Percentiles rank a stretch among this genome's conserved stretches.
phyloP scores from a whole-genome alignment of 1,140 invertebrate species.

The Melitaea cinxia region DNA sequence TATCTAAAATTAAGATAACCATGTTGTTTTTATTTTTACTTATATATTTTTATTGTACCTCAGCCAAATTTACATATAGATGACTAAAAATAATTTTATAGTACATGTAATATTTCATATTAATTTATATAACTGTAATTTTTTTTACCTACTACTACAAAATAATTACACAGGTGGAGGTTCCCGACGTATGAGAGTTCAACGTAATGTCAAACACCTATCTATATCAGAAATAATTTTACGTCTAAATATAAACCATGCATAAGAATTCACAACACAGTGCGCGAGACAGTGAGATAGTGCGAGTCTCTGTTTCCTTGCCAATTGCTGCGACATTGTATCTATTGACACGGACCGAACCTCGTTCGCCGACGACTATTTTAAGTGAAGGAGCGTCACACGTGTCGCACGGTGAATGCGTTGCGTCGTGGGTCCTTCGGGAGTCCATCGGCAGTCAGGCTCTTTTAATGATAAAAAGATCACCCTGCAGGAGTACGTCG shows the following conservation, averaged over 20 bases:
- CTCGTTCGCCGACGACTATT: constrained; percentile 70
- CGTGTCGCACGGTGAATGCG: constrained; percentile 45
- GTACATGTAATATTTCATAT: not conserved
- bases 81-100: not conserved
- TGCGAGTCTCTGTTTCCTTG: constrained; percentile 78
- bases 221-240: constrained; percentile 81
- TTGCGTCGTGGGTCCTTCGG: constrained; percentile 36
- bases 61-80: no score
- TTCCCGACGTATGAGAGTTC: constrained; percentile 79
- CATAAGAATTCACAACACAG: constrained; percentile 81
- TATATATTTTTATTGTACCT: no score
- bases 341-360: constrained; percentile 74
- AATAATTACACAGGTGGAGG: constrained; percentile 77
- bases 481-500: constrained; percentile 39
- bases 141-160: constrained; percentile 5
- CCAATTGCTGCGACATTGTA: constrained; percentile 79
- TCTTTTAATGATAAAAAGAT: constrained; percentile 62
- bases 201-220: constrained; percentile 82
- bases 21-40: no score
- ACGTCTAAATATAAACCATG: constrained; percentile 78
- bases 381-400: constrained; percentile 62
- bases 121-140: not conserved
- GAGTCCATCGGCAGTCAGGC: constrained; percentile 36
- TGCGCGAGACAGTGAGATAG: constrained; percentile 80
- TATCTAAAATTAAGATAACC: no score